Evolutionary conservation across 1,140 invertebrate genomes (phyloP).

Genomic region (Meloidogyne floridensis): DNA sequence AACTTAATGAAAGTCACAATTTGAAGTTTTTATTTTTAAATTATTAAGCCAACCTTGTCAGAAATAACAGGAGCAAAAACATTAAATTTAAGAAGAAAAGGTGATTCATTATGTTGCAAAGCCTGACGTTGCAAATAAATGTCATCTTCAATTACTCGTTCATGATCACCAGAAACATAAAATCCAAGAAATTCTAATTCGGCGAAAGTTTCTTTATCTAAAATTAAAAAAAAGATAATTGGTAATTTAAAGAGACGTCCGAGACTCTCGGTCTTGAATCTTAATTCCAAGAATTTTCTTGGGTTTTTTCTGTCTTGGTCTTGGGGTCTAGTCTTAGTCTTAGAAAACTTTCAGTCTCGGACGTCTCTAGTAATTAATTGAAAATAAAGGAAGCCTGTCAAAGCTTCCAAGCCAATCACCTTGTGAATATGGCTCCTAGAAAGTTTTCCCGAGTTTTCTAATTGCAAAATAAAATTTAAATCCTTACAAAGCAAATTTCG

Average conservation of each 20-base stretch:
- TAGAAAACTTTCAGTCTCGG: no score
- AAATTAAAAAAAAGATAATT: slow-evolving; percentile 18
- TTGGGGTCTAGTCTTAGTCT: no score
- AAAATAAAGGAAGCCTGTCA: neutral
- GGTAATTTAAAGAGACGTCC: no score
- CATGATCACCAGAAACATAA: slow-evolving; percentile 44
- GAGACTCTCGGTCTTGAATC: no score
- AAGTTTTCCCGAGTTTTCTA: no score
- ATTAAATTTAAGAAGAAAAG: slow-evolving; percentile 46
- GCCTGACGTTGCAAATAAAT: slow-evolving; percentile 35
- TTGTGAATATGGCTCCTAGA: no score
- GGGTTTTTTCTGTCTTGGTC: no score
- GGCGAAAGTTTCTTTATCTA: slow-evolving; percentile 50
- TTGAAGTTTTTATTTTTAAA: no score
- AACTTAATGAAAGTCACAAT: no score
- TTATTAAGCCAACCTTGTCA: slow-evolving; percentile 38
- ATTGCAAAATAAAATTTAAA: neutral
- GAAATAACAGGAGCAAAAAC: slow-evolving; percentile 30
- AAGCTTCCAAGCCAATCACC: no score
- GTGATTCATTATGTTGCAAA: slow-evolving; percentile 35
- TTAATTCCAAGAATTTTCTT: no score
- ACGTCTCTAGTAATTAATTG: neutral
- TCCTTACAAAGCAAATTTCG: slow-evolving; percentile 40
- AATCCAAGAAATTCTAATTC: slow-evolving; percentile 51
- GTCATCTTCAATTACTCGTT: slow-evolving; percentile 28